A percentile compares a stretch with the other conserved stretches of the same genome.
phyloP scores from a whole-genome alignment of 1,140 invertebrate genomes.

The Belonocnema kinseyi region DNA sequence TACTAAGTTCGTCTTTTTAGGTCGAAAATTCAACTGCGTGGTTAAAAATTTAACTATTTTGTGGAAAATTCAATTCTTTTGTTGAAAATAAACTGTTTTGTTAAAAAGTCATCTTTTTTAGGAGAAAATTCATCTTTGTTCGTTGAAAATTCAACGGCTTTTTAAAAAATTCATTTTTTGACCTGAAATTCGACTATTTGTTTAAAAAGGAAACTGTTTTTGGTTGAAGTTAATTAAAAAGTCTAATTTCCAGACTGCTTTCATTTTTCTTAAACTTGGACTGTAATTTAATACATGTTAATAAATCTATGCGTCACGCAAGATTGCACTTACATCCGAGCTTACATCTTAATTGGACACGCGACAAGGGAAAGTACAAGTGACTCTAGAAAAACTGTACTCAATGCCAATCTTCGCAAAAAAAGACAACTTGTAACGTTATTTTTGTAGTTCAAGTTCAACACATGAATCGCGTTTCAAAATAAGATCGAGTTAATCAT shows the following conservation, averaged over 20 bases:
- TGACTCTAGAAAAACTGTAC: slow-evolving; percentile 16
- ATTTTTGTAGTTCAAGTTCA: slow-evolving; percentile 23
- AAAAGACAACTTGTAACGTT: slow-evolving; percentile 4
- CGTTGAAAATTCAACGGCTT: too few relatives aligned
- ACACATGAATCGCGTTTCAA: background rate
- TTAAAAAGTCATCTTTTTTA: too few relatives aligned
- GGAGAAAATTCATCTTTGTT: too few relatives aligned
- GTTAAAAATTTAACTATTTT: too few relatives aligned
- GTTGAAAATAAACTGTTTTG: too few relatives aligned
- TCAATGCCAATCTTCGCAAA: background rate
- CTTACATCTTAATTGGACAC: slow-evolving; percentile 16
- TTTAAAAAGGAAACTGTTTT: too few relatives aligned
- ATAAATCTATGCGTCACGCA: slow-evolving; percentile 9
- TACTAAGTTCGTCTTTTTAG: too few relatives aligned
- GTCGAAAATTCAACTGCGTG: too few relatives aligned
- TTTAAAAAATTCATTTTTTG: too few relatives aligned
- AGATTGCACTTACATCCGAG: background rate
- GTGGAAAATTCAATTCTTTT: too few relatives aligned
- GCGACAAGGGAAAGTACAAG: slow-evolving; percentile 27
- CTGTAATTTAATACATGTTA: slow-evolving; percentile 1
- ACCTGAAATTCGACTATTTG: too few relatives aligned
- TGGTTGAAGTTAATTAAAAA: background rate
- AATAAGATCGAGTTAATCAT: slow-evolving; percentile 23
- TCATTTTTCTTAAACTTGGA: background rate
- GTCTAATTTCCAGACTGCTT: background rate